Conservation (phyloP, 1,140 invertebrate species). For the Ooceraea biroi region DNA sequence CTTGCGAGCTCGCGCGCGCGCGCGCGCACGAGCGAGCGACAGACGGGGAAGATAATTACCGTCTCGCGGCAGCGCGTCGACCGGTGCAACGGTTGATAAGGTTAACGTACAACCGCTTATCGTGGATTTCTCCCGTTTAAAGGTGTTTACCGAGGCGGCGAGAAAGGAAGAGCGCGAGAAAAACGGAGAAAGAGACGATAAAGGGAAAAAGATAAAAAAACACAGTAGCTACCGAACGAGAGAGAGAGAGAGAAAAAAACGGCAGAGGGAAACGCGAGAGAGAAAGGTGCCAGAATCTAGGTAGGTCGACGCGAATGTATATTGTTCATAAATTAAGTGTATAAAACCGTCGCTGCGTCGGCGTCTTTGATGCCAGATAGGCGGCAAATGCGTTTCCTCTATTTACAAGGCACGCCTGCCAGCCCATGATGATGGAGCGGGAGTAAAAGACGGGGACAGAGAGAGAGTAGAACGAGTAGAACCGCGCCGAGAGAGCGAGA, state of each 20-base stretch:
- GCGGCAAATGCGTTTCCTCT: slow-evolving; percentile 77
- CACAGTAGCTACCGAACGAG: slow-evolving; percentile 9
- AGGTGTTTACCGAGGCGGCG: slow-evolving; percentile 33
- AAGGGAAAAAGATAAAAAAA: not conserved
- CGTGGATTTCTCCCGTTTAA: slow-evolving; percentile 48
- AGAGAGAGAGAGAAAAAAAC: not conserved
- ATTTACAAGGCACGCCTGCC: slow-evolving; percentile 76
- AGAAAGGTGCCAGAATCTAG: slow-evolving; percentile 79
- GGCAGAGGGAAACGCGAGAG: not conserved
- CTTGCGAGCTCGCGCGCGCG: no score
- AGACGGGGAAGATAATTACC: slow-evolving; percentile 57
- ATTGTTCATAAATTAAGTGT: slow-evolving; percentile 84
- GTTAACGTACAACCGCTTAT: slow-evolving; percentile 65
- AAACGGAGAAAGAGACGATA: not conserved
- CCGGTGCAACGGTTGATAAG: slow-evolving; percentile 62
- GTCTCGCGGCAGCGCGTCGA: slow-evolving; percentile 55
- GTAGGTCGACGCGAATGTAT: slow-evolving; percentile 76
- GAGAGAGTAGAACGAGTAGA: slow-evolving; percentile 19
- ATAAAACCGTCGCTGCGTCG: slow-evolving; percentile 81
- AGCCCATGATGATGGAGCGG: slow-evolving; percentile 33
- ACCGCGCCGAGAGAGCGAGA: slow-evolving; percentile 20
- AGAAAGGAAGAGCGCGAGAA: not conserved
- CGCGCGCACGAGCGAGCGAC: not conserved
- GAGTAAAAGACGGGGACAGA: slow-evolving; percentile 27
- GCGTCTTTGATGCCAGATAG: slow-evolving; percentile 82